phyloP scores from a whole-genome alignment of 2,797 vertebrate genomes.

The Diceros bicornis region DNA sequence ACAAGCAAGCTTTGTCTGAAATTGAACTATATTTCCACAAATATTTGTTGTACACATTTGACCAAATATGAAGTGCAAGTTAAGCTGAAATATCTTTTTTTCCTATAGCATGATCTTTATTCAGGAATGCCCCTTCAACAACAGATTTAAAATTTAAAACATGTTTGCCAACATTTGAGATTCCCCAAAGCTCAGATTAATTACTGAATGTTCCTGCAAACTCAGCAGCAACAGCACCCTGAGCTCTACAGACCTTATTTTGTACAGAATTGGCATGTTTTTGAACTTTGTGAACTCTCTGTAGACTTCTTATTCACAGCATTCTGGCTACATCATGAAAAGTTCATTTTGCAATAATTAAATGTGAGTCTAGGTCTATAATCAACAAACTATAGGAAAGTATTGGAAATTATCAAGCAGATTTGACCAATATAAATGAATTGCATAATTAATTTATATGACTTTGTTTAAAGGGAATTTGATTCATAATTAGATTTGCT shows the following conservation, averaged over 20 bases:
- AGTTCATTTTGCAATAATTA: slow-evolving; percentile 74
- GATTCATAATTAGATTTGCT: neutral
- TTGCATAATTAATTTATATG: slow-evolving; percentile 20
- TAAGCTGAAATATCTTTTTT: slow-evolving; percentile 35
- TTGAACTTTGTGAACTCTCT: slow-evolving; percentile 78
- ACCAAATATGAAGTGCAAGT: slow-evolving; percentile 65
- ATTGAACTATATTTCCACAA: slow-evolving; percentile 31
- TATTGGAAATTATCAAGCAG: slow-evolving; percentile 20
- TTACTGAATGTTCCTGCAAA: slow-evolving; percentile 76
- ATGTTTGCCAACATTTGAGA: slow-evolving; percentile 72
- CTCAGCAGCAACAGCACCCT: slow-evolving; percentile 67
- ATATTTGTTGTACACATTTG: slow-evolving; percentile 56
- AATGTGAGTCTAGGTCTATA: slow-evolving; percentile 5
- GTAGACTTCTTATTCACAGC: slow-evolving; percentile 49
- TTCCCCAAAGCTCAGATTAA: slow-evolving; percentile 80
- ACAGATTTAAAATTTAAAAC: slow-evolving; percentile 73
- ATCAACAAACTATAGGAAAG: neutral
- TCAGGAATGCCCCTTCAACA: slow-evolving; percentile 62
- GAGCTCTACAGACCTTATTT: slow-evolving; percentile 50
- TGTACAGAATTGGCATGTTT: slow-evolving; percentile 65
- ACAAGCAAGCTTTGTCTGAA: slow-evolving; percentile 28
- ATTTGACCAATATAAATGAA: slow-evolving; percentile 34
- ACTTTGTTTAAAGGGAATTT: slow-evolving; percentile 6
- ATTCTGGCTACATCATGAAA: slow-evolving; percentile 65
- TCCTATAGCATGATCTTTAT: slow-evolving; percentile 19